Evolutionary conservation across 1,140 invertebrate species (phyloP).

Genomic region (Vanessa atalanta): DNA sequence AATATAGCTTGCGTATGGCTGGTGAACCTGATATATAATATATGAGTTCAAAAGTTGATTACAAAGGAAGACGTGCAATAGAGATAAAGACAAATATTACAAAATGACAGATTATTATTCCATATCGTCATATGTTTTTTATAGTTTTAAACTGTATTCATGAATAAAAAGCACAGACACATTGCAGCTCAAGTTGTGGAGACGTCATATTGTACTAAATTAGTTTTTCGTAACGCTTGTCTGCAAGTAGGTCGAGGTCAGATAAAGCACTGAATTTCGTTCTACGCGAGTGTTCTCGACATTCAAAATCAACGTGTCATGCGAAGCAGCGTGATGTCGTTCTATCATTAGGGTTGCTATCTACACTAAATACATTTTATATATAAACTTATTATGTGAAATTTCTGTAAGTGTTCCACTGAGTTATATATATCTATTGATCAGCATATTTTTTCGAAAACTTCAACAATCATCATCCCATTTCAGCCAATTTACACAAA

Average conservation of each 20-base stretch:
- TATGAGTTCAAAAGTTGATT: no score
- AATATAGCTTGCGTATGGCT: no score
- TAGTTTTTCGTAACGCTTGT: slow-evolving; percentile 27
- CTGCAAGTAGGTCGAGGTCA: slow-evolving; percentile 35
- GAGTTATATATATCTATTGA: no score
- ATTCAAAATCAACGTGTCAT: slow-evolving; percentile 29
- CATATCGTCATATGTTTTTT: background rate
- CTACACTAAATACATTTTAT: background rate
- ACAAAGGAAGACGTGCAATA: no score
- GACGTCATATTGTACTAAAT: slow-evolving; percentile 18
- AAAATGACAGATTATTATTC: background rate
- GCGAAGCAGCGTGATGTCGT: slow-evolving; percentile 9
- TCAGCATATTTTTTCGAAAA: no score
- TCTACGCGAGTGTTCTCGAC: slow-evolving; percentile 26
- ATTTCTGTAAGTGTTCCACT: no score
- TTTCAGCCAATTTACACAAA: no score
- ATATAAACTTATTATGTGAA: no score
- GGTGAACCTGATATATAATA: no score
- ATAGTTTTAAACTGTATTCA: background rate
- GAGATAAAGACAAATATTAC: background rate
- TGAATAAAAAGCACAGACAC: slow-evolving; percentile 7
- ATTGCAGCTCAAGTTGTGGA: slow-evolving; percentile 1
- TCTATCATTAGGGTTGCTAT: slow-evolving; percentile 1
- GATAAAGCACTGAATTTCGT: slow-evolving; percentile 25
- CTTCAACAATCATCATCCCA: no score